Evolutionary conservation across 2,888 invertebrate species (phyloP), one percentile per base, ranked within the genome.

Genomic region (Heliconius cydno): DNA sequence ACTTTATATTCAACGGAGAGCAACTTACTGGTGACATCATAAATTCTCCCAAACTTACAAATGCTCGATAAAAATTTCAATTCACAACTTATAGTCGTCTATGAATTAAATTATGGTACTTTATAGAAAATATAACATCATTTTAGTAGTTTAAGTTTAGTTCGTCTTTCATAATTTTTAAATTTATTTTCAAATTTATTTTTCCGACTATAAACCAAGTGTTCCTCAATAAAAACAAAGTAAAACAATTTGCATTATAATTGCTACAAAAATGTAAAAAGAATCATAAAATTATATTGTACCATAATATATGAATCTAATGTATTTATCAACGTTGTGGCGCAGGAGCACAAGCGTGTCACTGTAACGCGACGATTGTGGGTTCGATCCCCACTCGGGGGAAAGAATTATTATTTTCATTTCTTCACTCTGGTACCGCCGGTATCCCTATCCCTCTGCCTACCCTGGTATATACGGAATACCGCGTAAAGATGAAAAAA

Each of bases 1-100:
- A 93, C 91, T 94, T 92, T 92, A 91, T 90, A 94, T 94, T 92
- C 94, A 92, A 91, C 89, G 91, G 90, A 89, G 89, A 90, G 88
- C 88, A 91, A 93, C 89, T 94, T 90, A 90, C 90, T 88, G 88
- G 91, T 91, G 90, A 92, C 89, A 88, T 91, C 93, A 91, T 94
- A 94, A 94, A 94, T 94, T 92, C 87, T 86, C 86, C 84, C 84
- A 86, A 94, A 93, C 90, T 94, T 92, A 90, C 93, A 92, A 93
- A 93, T 90, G 91, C 89, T 87, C 87, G 88, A 90, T 90, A 88
- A 88, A 91, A 88, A 90, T 92, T 90, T 88, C 89, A 89, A 92
- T 92, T 92, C 90, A 84, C 89, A 89, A 93, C 89, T 92, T 93
- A 92, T 92, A 86, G 89, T 87, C 88, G 88, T 87, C 86, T 87